Evolutionary conservation across 1,140 invertebrate species (phyloP), one percentile per base, ranked within the genome.

Genomic region (Drosophila baimaii): DNA sequence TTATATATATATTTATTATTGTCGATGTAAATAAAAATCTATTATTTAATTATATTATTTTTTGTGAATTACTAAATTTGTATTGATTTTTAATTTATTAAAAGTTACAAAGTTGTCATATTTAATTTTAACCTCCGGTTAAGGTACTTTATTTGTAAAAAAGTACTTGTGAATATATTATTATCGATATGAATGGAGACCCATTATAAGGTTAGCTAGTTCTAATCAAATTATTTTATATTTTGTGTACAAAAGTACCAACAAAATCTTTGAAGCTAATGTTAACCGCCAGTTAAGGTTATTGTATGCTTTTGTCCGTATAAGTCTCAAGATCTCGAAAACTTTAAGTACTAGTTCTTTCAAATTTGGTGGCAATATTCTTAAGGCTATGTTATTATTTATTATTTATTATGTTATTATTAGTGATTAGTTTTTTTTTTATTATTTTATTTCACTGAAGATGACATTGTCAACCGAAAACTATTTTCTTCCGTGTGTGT

Each of bases 401-500:
- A n/a, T n/a, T n/a, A n/a, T n/a, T n/a, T n/a, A n/a, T n/a, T n/a
- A n/a, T n/a, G n/a, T n/a, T n/a, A n/a, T n/a, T n/a, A n/a, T n/a
- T n/a, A n/a, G n/a, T n/a, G n/a, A n/a, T n/a, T n/a, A n/a, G n/a
- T 29, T 29, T 29, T 29, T 6, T 6, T 6, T 29, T 19, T 39
- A 15, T 49, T 52, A 21, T 27, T 41, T 39, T 23, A 8, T 17
- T 29, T 19, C 2, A 29, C 12, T 12, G 2, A 10, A 10, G 9
- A 5, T 19, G 10, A 19, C 12, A 2, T 19, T 12, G 4, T 2
- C 9, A 5, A 2, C 17, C 2, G 10, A 12, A 17, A 19, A 15
- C 19, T 0, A 33, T 29, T 19, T 55, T 47, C 1, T 62, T 4
- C 9, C n/a, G n/a, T n/a, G 27, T 61, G 54, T 41, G 52, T 46